A percentile compares a stretch with the other conserved stretches of the same genome.
Conservation (phyloP, 1,140 invertebrate species). For the Trypoxylus dichotomus region DNA sequence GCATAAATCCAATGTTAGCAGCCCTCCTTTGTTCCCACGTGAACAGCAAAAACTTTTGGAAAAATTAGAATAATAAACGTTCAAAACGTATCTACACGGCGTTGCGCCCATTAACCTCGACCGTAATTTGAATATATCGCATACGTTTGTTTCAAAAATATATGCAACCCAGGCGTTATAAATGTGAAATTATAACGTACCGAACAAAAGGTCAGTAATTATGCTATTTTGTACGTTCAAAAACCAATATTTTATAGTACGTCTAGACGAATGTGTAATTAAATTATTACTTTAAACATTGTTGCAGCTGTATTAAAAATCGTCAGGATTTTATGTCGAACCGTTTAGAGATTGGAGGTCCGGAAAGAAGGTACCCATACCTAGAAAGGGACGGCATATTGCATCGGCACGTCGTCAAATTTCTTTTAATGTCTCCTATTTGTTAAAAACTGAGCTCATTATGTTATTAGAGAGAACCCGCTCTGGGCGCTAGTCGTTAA, state of each 20-base stretch:
- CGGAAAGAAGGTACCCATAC: neutral
- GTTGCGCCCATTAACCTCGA: neutral
- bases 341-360: neutral
- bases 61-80: neutral
- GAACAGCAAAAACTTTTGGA: too few relatives aligned
- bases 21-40: too few relatives aligned
- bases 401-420: neutral
- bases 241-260: slow-evolving; percentile 33
- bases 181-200: slow-evolving; percentile 31
- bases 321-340: neutral
- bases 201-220: slow-evolving; percentile 28
- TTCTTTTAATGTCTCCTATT: slow-evolving; percentile 29
- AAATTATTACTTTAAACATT: slow-evolving; percentile 33
- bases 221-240: slow-evolving; percentile 32
- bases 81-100: neutral
- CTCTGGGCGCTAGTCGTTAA: slow-evolving; percentile 31
- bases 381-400: neutral
- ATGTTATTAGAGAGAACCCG: slow-evolving; percentile 30
- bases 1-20: too few relatives aligned
- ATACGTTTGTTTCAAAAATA: slow-evolving; percentile 16
- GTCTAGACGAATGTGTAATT: slow-evolving; percentile 34
- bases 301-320: slow-evolving; percentile 29
- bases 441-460: slow-evolving; percentile 31
- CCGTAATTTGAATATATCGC: slow-evolving; percentile 22
- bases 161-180: slow-evolving; percentile 30